Percentiles rank a stretch among this genome's conserved stretches.
These are phyloP conservation scores for Phortica okadai DNA, from an alignment of 2,888 invertebrate genomes.

Conservation along the genomic window DNA sequence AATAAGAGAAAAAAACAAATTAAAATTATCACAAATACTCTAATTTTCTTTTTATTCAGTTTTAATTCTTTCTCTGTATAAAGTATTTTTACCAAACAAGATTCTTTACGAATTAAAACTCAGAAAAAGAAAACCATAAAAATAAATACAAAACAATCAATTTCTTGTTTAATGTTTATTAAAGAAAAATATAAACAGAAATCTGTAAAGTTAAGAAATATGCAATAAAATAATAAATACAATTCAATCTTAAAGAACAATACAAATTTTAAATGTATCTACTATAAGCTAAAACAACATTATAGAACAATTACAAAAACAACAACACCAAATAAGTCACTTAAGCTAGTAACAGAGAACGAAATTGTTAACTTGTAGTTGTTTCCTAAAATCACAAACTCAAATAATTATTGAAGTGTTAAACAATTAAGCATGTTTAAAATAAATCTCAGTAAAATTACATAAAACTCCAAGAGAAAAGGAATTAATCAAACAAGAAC, in stretches of 20 bases:
- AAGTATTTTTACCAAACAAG: background rate
- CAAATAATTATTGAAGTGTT: background rate
- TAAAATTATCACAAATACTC: no score
- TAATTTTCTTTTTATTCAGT: no score
- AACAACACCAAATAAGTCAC: background rate
- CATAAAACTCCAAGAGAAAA: background rate
- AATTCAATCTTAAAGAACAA: background rate
- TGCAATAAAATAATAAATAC: background rate
- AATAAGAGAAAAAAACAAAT: no score
- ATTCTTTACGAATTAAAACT: background rate
- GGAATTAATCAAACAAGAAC: background rate
- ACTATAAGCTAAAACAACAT: background rate
- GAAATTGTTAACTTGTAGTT: constrained; percentile 20
- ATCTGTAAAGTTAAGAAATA: background rate
- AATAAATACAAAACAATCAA: constrained; percentile 10
- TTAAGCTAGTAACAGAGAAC: background rate
- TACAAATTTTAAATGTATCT: background rate
- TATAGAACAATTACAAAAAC: background rate
- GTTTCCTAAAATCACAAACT: background rate
- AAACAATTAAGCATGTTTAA: background rate
- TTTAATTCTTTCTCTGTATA: no score
- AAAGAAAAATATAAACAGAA: background rate
- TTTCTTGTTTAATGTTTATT: background rate
- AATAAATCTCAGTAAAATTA: background rate
- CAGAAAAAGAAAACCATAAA: background rate